These are phyloP conservation scores for Syngnathus rostellatus DNA, from an alignment of 2,797 vertebrate genomes.

Conservation along the genomic window DNA sequence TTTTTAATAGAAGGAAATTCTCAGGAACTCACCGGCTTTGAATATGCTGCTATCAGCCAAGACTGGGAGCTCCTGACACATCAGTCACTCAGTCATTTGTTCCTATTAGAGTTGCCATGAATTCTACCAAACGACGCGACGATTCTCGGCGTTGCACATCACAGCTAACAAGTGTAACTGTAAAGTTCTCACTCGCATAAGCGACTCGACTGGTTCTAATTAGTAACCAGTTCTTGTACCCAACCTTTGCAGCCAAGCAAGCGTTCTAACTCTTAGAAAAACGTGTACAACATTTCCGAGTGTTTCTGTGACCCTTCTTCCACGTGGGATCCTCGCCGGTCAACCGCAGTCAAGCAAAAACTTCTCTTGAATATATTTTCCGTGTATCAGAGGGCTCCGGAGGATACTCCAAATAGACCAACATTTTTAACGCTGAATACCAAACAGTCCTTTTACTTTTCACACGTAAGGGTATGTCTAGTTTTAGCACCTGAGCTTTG, in stretches of 20 bases:
- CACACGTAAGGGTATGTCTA: conserved; percentile 1
- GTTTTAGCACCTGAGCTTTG: conserved; percentile 13
- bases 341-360: not conserved
- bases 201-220: not conserved
- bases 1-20: not conserved
- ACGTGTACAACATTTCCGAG: not conserved
- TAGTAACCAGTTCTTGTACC: not conserved
- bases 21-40: not conserved
- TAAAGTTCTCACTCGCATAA: not conserved
- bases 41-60: not conserved
- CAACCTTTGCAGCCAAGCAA: not conserved
- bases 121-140: not conserved
- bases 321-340: not conserved
- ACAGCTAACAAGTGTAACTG: not conserved
- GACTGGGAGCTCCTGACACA: not conserved
- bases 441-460: conserved; percentile 4
- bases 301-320: not conserved
- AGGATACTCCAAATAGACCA: not conserved
- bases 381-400: not conserved
- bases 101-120: not conserved
- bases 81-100: not conserved
- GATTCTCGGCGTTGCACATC: not conserved
- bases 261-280: not conserved
- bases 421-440: not conserved
- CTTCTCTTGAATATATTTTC: not conserved